Percentiles rank a stretch among this genome's conserved stretches.
Evolutionary conservation across 2,888 invertebrate species (phyloP).

Genomic region (Drosophila prolongata): DNA sequence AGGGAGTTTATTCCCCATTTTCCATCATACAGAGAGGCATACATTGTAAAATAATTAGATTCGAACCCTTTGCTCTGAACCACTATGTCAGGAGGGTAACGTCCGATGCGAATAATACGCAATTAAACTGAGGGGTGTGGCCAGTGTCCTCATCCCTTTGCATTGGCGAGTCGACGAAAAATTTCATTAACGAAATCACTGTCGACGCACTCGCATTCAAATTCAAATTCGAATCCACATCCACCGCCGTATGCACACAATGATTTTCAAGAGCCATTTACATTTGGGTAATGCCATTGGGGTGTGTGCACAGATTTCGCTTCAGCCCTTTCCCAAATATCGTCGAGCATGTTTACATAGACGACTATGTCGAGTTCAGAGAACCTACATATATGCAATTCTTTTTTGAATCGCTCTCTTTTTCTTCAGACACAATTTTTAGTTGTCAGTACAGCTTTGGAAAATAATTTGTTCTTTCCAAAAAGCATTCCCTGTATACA

Average conservation of each 20-base stretch:
- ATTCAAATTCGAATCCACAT: conserved; percentile 22
- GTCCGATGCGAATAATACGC: conserved; percentile 12
- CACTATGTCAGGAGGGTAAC: conserved; percentile 5
- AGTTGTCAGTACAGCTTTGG: background rate
- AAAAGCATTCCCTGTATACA: background rate
- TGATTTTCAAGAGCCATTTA: conserved; percentile 37
- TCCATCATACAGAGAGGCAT: background rate
- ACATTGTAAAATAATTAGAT: conserved; percentile 12
- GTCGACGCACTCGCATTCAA: conserved; percentile 25
- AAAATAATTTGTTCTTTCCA: background rate
- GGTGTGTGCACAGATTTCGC: conserved; percentile 20
- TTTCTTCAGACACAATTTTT: background rate
- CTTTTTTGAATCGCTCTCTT: background rate
- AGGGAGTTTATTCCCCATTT: conserved; percentile 16
- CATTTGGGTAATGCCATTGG: conserved; percentile 31
- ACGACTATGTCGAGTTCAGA: conserved; percentile 7
- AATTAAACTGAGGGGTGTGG: conserved; percentile 51
- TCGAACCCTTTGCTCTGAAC: conserved; percentile 22
- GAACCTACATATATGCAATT: conserved; percentile 7
- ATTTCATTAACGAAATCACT: conserved; percentile 62
- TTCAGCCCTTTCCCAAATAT: conserved; percentile 12
- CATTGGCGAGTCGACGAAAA: conserved; percentile 29
- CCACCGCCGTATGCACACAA: conserved; percentile 21
- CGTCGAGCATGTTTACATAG: conserved; percentile 13
- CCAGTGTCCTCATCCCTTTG: conserved; percentile 21